Evolutionary conservation across 1,140 invertebrate genomes (phyloP), one percentile per base, ranked within the genome.

Genomic region (Aleiodes sp.): DNA sequence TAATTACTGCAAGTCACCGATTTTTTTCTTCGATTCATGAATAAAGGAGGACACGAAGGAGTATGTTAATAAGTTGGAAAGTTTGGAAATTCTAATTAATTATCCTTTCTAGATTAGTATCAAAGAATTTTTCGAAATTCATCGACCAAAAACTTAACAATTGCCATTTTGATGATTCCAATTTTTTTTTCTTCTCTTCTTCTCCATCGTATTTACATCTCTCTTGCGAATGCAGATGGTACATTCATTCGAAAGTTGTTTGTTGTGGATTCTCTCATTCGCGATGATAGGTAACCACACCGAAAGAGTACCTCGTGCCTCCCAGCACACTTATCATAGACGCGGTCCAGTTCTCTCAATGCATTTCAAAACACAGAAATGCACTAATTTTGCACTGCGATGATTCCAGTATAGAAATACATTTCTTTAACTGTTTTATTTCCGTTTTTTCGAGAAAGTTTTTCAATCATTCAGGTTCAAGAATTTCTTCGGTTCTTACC

Each of bases 311-410:
- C 37, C 10, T 24, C 24, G 4, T 7, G 28, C 41, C 1, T 19
- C 28, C 26, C 65, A 66, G 63, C 68, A 74, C 68, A 71, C 61
- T 62, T 70, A 65, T 28, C 69, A 35, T 73, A 67, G 73, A 73
- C 21, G 71, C 73, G 74, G 71, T 78, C 76, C 70, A 70, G 61
- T 73, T 76, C 69, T 52, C 41, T 41, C 67, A n/a, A 24, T 62
- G 68, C 65, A 67, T 77, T 70, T 78, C 65, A 35, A 60, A 63
- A 61, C 69, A 70, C 65, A 2, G 31, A 24, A 21, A 28, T 43
- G 46, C 19, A 68, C 41, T 74, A 71, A 73, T 73, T 76, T 76
- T 46, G 70, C 63, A 75, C 52, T 19, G 33, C 29, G 19, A 29
- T 68, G 26, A 70, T 52, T 60, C 28, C 66, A n/a, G n/a, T 28